A percentile compares a stretch with the other conserved stretches of the same genome.
These are phyloP conservation scores for Clamator glandarius DNA, from an alignment of 2,797 vertebrate species.

Conservation along the genomic window DNA sequence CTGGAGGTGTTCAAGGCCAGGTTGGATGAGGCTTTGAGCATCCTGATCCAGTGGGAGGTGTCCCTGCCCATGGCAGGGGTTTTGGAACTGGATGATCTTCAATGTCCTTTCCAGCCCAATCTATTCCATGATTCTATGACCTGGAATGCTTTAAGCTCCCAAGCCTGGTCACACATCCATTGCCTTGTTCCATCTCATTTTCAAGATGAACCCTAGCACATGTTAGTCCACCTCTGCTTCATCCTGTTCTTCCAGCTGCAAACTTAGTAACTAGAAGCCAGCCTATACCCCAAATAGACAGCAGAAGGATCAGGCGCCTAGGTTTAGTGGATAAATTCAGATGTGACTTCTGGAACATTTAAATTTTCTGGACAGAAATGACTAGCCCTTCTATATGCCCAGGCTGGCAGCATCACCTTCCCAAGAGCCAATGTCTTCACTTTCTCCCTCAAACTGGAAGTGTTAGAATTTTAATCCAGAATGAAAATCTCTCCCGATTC, in stretches of 20 bases:
- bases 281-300: not conserved
- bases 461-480: not conserved
- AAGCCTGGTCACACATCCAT: fast-evolving
- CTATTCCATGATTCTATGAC: too few relatives aligned
- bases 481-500: not conserved
- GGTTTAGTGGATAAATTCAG: not conserved
- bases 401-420: not conserved
- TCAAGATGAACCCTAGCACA: not conserved
- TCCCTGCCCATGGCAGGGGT: too few relatives aligned
- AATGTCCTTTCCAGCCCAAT: too few relatives aligned
- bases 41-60: too few relatives aligned
- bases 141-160: not conserved
- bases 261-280: not conserved
- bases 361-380: fast-evolving
- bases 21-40: too few relatives aligned
- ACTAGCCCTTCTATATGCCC: not conserved
- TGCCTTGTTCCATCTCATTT: not conserved
- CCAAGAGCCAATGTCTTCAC: not conserved
- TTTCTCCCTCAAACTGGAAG: not conserved
- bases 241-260: not conserved
- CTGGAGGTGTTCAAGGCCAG: too few relatives aligned
- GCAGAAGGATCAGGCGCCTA: not conserved
- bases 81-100: too few relatives aligned
- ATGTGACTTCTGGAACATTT: not conserved
- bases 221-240: not conserved